Base-by-base conservation (phyloP, 37 sponge, comb jelly and placozoan genomes). In the Crambe crambe region DNA sequence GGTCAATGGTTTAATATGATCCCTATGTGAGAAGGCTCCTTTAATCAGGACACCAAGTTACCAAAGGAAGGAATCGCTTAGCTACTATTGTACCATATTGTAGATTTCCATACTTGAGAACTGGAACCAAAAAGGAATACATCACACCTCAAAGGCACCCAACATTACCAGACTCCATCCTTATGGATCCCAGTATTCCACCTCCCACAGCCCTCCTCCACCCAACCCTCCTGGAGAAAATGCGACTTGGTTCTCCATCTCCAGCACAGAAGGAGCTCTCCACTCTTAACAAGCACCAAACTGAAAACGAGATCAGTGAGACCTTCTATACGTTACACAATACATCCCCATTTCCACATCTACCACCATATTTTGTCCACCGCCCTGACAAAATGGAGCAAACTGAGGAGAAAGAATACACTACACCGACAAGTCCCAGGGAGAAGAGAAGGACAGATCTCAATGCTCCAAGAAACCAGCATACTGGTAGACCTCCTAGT, bases 341-440 rank as follows among this genome's bases (percentile, higher is more conserved):
- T 2, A 15, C 42, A 9, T 40, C 78, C 29, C 85, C 85, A 31
- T 85, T 85, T 34, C 85, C 85, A 23, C 70, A 22, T 18, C 56
- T 85, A n/a, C 85, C 79, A 58, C 79, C 85, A 6, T 85, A 85
- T 47, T 85, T 38, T 27, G 57, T 79, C 22, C 79, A 79, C 68
- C 38, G 39, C 3, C 2, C 66, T 29, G 39, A 47, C n/a, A n/a
- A n/a, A n/a, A n/a, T n/a, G n/a, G n/a, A n/a, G n/a, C n/a, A n/a
- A n/a, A n/a, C n/a, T n/a, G n/a, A n/a, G n/a, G n/a, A n/a, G n/a
- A n/a, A n/a, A n/a, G n/a, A n/a, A n/a, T n/a, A n/a, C n/a, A n/a
- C n/a, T n/a, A n/a, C n/a, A n/a, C n/a, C n/a, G n/a, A n/a, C n/a
- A n/a, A n/a, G n/a, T n/a, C n/a, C n/a, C 51, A 47, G 51, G 10